Evolutionary conservation across 1,140 invertebrate genomes (phyloP).

Genomic region (Procambarus virginalis): DNA sequence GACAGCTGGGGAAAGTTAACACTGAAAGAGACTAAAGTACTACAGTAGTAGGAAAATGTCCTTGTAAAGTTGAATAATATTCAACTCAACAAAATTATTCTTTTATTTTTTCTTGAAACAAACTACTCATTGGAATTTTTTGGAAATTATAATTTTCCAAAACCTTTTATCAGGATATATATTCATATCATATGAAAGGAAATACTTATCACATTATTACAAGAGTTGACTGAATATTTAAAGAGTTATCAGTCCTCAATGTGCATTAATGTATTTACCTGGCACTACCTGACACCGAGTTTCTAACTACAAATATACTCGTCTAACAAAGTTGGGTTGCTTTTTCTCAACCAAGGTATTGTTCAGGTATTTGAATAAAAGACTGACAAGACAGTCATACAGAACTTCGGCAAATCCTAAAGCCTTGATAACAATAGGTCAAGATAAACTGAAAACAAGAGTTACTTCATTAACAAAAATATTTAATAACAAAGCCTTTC

Average conservation of each 20-base stretch:
- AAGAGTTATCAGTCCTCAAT: background rate
- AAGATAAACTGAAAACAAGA: constrained; percentile 5
- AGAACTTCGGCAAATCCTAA: background rate
- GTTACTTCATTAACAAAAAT: background rate
- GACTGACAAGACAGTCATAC: background rate
- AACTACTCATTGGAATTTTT: constrained; percentile 7
- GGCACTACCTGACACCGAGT: constrained; percentile 25
- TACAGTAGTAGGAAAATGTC: constrained; percentile 20
- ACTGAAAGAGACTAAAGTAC: constrained; percentile 13
- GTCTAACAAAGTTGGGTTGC: background rate
- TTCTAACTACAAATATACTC: constrained; percentile 27
- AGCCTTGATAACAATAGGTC: background rate
- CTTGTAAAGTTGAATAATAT: constrained; percentile 23
- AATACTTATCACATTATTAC: constrained; percentile 21
- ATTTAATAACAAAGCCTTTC: constrained; percentile 5
- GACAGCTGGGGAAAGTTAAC: constrained; percentile 18
- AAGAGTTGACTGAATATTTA: background rate
- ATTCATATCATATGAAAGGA: constrained; percentile 2
- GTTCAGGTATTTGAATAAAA: background rate
- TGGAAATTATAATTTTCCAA: background rate
- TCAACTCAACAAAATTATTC: constrained; percentile 16
- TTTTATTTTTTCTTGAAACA: constrained; percentile 13
- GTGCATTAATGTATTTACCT: constrained; percentile 13
- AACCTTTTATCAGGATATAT: background rate
- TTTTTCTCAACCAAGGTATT: background rate